Evolutionary conservation across 2,888 invertebrate genomes (phyloP).

Genomic region (Entomobrya proxima): DNA sequence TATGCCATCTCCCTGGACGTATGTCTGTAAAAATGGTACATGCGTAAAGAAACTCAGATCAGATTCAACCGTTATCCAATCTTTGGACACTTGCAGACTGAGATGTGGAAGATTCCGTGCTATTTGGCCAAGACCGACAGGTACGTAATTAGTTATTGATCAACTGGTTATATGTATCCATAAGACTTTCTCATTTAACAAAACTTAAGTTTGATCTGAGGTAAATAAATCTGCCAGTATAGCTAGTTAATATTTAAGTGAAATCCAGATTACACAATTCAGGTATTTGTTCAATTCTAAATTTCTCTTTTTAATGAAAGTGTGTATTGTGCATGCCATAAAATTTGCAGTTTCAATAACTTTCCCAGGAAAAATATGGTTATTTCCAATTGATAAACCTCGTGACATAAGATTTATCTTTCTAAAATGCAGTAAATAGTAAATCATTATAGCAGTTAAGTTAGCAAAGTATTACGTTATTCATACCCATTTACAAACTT

Average conservation of each 20-base stretch:
- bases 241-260: too few relatives aligned
- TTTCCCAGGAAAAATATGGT: too few relatives aligned
- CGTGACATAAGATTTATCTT: too few relatives aligned
- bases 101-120: conserved; percentile 84
- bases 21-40: conserved; percentile 75
- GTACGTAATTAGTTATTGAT: conserved; percentile 37
- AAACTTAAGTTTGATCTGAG: neutral
- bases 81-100: conserved; percentile 82
- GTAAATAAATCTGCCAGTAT: too few relatives aligned
- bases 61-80: conserved; percentile 76
- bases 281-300: too few relatives aligned
- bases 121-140: conserved; percentile 85
- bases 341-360: too few relatives aligned
- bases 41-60: conserved; percentile 75
- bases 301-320: too few relatives aligned
- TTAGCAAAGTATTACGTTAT: neutral
- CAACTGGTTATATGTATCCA: neutral
- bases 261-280: too few relatives aligned
- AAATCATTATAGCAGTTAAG: too few relatives aligned
- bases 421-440: too few relatives aligned
- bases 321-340: too few relatives aligned
- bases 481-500: neutral
- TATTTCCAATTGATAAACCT: too few relatives aligned
- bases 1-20: conserved; percentile 75
- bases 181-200: neutral